Evolutionary conservation across 2,797 vertebrate genomes (phyloP).

Genomic region (Melanotaenia maccullochi): DNA sequence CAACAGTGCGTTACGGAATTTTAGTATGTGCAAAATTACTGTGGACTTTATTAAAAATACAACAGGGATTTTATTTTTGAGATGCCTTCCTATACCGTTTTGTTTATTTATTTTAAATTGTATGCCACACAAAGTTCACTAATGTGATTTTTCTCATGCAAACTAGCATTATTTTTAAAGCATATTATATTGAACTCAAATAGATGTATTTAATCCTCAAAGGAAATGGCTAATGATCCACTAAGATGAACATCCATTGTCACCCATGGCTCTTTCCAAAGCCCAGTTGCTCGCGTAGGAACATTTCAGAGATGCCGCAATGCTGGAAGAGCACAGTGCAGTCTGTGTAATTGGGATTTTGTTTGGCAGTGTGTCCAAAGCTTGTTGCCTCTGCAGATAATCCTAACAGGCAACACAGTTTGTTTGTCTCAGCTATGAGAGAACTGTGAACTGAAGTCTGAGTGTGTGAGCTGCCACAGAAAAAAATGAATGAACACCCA

Average conservation of each 20-base stretch:
- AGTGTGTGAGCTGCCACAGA: conserved; percentile 65
- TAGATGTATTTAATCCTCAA: background rate
- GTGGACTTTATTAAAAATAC: no score
- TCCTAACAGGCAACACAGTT: conserved; percentile 68
- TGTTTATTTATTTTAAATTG: background rate
- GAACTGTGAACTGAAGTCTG: conserved; percentile 70
- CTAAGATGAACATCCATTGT: conserved; percentile 30
- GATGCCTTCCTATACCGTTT: no score
- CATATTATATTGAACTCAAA: conserved; percentile 5
- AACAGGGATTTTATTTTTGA: no score
- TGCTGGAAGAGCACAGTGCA: conserved; percentile 37
- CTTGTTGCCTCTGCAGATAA: conserved; percentile 65
- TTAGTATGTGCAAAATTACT: background rate
- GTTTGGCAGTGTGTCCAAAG: conserved; percentile 64
- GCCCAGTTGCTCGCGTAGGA: conserved; percentile 19
- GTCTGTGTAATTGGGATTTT: conserved; percentile 67
- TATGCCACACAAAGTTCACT: no score
- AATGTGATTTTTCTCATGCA: no score
- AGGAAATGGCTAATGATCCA: background rate
- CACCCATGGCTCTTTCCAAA: conserved; percentile 14
- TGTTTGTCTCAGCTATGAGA: conserved; percentile 67
- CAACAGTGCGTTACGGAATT: background rate
- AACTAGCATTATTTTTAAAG: background rate
- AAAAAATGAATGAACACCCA: conserved; percentile 70
- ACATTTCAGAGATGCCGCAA: conserved; percentile 31